Base-by-base conservation (phyloP, 2,797 vertebrate genomes). In the Chrosomus eos region DNA sequence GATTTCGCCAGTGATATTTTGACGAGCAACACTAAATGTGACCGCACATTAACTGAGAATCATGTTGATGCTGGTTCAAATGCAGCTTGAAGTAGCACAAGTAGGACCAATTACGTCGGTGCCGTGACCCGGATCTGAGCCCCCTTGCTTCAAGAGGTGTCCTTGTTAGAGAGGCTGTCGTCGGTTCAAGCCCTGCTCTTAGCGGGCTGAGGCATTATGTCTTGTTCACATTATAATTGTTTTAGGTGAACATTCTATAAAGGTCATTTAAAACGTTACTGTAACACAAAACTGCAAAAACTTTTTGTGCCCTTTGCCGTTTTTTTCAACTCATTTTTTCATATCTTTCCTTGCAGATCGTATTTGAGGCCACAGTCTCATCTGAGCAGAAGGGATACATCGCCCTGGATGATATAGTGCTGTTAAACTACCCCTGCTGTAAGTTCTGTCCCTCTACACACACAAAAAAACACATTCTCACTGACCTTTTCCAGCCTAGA, bases 401-500 rank as follows among this genome's bases (percentile, higher is more conserved):
- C 4, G 97, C 96, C 81, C 90, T 99, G 92, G 98, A 99, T 88
- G 97, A 99, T 92, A 97, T 99, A 79, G 90, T 98, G 90, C 95
- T 99, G 86, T 93, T 98, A 89, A 98, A 97, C 93, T 96, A 97
- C 71, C 96, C 96, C 0, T 97, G 96, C 71, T 94, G 96, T 97
- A 93, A 97, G 96, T 96, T 74, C 62, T 51, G 38, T 64, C 31
- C 21, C 28, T 43, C 31, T n/a, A 5, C 72, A n/a, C 8, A 70
- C 26, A 71, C 5, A 48, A 5, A 48, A 23, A 85, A 51, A 68
- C 48, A 68, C 43, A 9, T 36, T 21, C 43, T 79, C 70, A 31
- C 86, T 91, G 89, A 90, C 89, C 90, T 92, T 92, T 83, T 91
- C 77, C 81, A 7, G 75, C 72, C 71, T 23, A 10, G 0, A 16